Percentiles rank a stretch among this genome's conserved stretches.
These are phyloP conservation scores for Neomicropteryx cornuta DNA, from an alignment of 1,140 invertebrate species.

Conservation along the genomic window DNA sequence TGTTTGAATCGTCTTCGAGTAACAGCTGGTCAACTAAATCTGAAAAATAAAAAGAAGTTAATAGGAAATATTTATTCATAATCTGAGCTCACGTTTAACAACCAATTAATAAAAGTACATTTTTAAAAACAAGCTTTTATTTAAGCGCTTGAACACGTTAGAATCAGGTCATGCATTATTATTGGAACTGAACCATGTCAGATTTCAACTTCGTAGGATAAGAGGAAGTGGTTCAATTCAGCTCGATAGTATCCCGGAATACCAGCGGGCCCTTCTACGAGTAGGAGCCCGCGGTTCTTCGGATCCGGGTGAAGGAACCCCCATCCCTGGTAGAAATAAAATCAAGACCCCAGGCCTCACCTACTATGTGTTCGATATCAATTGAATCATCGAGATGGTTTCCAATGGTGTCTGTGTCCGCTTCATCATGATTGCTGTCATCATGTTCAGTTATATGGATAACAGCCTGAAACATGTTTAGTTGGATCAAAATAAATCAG, in stretches of 20 bases:
- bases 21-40: constrained; percentile 71
- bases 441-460: constrained; percentile 49
- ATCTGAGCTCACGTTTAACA: constrained; percentile 2
- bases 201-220: too few relatives aligned
- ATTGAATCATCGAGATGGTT: constrained; percentile 36
- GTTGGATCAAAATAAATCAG: not conserved
- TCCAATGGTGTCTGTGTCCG: constrained; percentile 26
- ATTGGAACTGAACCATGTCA: too few relatives aligned
- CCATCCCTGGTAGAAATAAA: too few relatives aligned
- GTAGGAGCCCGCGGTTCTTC: not conserved
- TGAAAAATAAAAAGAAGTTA: constrained; percentile 30
- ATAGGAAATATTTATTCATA: constrained; percentile 7
- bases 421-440: constrained; percentile 22
- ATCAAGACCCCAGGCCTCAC: too few relatives aligned
- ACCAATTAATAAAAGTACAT: constrained; percentile 2
- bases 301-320: not conserved
- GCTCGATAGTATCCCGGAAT: too few relatives aligned
- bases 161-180: too few relatives aligned
- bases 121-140: too few relatives aligned
- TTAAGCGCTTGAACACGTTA: too few relatives aligned
- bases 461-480: constrained; percentile 38
- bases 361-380: too few relatives aligned
- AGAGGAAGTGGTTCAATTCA: too few relatives aligned
- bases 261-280: too few relatives aligned
- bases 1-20: constrained; percentile 63